Evolutionary conservation across 2,888 invertebrate species (phyloP), one percentile per base, ranked within the genome.

Genomic region (Alloplasta piceator): DNA sequence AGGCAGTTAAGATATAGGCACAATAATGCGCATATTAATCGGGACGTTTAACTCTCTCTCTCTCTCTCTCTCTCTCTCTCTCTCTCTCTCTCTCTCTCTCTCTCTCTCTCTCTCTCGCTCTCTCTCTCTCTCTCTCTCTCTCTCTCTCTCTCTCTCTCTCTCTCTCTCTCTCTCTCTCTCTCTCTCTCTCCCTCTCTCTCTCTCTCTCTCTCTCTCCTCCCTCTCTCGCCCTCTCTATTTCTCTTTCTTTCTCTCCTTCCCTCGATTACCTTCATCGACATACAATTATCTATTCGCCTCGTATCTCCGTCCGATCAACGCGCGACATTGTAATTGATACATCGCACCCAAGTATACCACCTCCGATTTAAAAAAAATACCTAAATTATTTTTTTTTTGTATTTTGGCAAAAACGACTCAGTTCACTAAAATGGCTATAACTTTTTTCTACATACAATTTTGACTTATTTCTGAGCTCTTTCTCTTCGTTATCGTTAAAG

Each of bases 191-290:
- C 26, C 26, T 52, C 73, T n/a, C 26, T 26, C 3, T 26, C 26
- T 26, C 3, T 26, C 26, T 26, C 26, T 26, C 26, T 3, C 3
- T 26, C 26, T 3, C 26, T 52, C 73, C 75, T 26, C 26, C 3
- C 26, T 26, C 72, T 77, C 63, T 68, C 75, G 1, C 26, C 3
- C 26, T 26, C 72, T 77, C 63, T 68, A 67, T 26, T 3, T 26
- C 26, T 26, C 26, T 26, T 26, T 26, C 26, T 26, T 26, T 26
- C 26, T 26, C 26, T 26, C 26, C 26, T 26, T 26, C 26, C 26
- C 26, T 52, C 73, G 72, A 73, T 68, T 55, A 72, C 80, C 80
- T 80, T 80, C 80, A 80, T 77, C 80, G 77, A 80, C 80, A 80
- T 77, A 80, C 55, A 58, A 77, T 77, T 77, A 80, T 80, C 80